Percentiles rank a stretch among this genome's conserved stretches.
These are phyloP conservation scores for Scartelaos histophorus DNA, from an alignment of 2,113 vertebrate genomes.

Conservation along the genomic window DNA sequence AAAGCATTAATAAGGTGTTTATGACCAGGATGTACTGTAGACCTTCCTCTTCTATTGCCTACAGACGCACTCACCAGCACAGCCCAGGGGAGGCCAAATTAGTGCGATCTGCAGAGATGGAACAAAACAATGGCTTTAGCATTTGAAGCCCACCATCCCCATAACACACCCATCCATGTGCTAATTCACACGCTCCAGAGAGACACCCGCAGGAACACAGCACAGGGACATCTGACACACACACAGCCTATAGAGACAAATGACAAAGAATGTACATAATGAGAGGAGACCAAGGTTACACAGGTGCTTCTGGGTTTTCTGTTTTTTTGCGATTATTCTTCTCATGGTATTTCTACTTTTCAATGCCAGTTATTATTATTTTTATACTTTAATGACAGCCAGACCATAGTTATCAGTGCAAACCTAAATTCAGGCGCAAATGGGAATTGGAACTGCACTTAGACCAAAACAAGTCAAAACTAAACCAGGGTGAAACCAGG, in stretches of 20 bases:
- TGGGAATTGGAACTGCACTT: no score
- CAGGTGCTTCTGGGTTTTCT: background rate
- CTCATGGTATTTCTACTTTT: background rate
- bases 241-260: background rate
- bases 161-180: slow-evolving; percentile 34
- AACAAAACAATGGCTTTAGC: slow-evolving; percentile 41
- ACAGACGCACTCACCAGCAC: slow-evolving; percentile 26
- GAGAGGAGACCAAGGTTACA: background rate
- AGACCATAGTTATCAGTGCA: no score
- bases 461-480: no score
- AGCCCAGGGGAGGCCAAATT: slow-evolving; percentile 39
- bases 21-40: slow-evolving; percentile 36
- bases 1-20: slow-evolving; percentile 67
- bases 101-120: slow-evolving; percentile 35
- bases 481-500: no score
- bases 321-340: background rate
- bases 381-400: no score
- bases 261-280: background rate
- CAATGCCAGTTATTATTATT: no score
- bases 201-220: slow-evolving; percentile 3
- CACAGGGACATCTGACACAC: background rate
- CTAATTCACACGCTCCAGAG: slow-evolving; percentile 23
- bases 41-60: slow-evolving; percentile 34
- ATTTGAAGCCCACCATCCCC: slow-evolving; percentile 17
- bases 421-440: no score